These are phyloP conservation scores for Drosophila monieri DNA, from an alignment of 2,888 invertebrate genomes.

Conservation along the genomic window DNA sequence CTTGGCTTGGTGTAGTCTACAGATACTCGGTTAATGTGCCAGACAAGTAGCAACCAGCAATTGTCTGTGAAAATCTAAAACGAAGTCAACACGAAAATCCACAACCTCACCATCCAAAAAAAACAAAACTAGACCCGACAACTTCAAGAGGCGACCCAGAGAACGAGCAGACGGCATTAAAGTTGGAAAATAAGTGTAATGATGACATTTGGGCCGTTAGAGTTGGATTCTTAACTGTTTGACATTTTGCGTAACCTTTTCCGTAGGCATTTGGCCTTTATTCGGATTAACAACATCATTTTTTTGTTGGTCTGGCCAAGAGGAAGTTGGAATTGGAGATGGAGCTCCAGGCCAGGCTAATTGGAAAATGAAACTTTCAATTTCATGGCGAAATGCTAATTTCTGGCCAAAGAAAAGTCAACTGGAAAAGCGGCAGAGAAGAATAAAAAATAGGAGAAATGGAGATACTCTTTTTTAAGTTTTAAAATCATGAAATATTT, in stretches of 20 bases:
- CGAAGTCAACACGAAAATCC: constrained; percentile 41
- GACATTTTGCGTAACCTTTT: constrained; percentile 83
- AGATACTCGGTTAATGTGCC: constrained; percentile 33
- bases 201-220: constrained; percentile 81
- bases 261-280: constrained; percentile 75
- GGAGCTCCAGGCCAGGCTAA: constrained; percentile 47
- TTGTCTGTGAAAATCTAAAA: constrained; percentile 60
- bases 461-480: constrained; percentile 14
- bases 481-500: not conserved
- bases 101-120: constrained; percentile 10
- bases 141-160: constrained; percentile 28
- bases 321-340: constrained; percentile 23
- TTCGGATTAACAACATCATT: constrained; percentile 44
- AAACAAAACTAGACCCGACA: constrained; percentile 6
- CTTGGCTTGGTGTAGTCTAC: constrained; percentile 9
- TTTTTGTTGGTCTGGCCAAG: constrained; percentile 14
- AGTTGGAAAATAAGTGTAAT: constrained; percentile 79
- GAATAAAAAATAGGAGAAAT: constrained; percentile 19
- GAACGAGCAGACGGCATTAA: constrained; percentile 71
- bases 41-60: constrained; percentile 48
- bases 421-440: constrained; percentile 25
- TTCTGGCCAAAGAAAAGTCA: constrained; percentile 38
- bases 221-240: constrained; percentile 80
- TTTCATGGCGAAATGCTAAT: constrained; percentile 60
- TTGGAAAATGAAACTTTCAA: constrained; percentile 62